phyloP scores from a whole-genome alignment of 2,113 vertebrate species.

The Otolemur garnettii region DNA sequence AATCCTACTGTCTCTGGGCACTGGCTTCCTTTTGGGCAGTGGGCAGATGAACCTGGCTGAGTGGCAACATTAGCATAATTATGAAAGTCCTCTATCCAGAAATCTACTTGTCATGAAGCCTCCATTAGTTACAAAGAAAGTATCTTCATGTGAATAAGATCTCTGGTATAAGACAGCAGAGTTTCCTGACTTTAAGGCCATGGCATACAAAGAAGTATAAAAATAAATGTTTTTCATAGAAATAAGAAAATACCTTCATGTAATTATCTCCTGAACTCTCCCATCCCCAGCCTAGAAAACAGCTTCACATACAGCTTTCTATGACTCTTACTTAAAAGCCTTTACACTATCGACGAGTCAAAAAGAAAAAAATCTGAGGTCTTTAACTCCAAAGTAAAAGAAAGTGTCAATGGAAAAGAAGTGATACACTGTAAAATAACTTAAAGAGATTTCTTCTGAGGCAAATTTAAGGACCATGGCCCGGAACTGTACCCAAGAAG shows the following conservation, averaged over 20 bases:
- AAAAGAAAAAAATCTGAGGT: neutral
- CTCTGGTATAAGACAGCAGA: neutral
- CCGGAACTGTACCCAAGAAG: no score
- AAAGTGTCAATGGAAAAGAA: neutral
- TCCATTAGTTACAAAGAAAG: neutral
- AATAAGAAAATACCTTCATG: neutral
- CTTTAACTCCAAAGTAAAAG: neutral
- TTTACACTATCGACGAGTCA: neutral
- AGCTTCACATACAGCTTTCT: neutral
- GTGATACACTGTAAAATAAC: no score
- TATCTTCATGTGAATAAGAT: neutral
- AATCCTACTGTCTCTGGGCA: no score
- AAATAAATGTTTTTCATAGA: neutral
- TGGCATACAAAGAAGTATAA: neutral
- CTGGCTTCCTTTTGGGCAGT: no score
- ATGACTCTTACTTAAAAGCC: conserved; percentile 6
- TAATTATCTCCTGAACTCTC: neutral
- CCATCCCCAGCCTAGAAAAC: neutral
- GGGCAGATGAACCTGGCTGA: no score
- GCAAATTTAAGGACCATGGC: no score
- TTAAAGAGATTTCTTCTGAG: no score
- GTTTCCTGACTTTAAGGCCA: neutral
- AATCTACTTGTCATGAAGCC: neutral
- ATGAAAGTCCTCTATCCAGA: neutral
- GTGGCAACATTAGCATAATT: no score